These are phyloP conservation scores for Holotrichia oblita DNA, from an alignment of 1,140 invertebrate genomes.

Conservation along the genomic window DNA sequence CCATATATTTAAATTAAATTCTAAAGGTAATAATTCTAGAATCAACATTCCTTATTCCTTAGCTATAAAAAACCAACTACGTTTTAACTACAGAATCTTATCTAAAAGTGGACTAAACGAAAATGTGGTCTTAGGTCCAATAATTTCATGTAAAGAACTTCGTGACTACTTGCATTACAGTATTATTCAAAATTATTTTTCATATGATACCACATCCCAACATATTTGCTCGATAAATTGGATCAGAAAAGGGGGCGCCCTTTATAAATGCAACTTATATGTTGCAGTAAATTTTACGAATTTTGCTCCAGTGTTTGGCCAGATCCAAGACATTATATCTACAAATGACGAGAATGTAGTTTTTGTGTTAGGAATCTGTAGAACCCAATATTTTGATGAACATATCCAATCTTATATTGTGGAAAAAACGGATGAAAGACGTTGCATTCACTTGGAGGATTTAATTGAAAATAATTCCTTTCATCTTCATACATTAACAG, in stretches of 20 bases:
- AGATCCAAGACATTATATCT: not conserved
- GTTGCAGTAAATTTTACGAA: not conserved
- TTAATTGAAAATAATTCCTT: slow-evolving; percentile 14
- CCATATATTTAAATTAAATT: not conserved
- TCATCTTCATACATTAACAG: not conserved
- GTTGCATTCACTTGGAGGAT: not conserved
- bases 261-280: slow-evolving; percentile 10
- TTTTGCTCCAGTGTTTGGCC: not conserved
- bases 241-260: slow-evolving; percentile 4
- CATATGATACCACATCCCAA: not conserved
- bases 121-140: slow-evolving; percentile 2
- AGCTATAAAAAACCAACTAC: slow-evolving; percentile 3
- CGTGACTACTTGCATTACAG: not conserved
- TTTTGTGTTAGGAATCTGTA: slow-evolving; percentile 2
- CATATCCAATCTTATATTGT: slow-evolving; percentile 8
- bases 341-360: not conserved
- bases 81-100: slow-evolving; percentile 9
- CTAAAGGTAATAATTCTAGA: not conserved
- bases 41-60: not conserved
- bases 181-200: slow-evolving; percentile 1
- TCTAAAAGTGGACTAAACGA: slow-evolving; percentile 1
- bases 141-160: slow-evolving; percentile 9
- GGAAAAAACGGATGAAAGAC: not conserved
- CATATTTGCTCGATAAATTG: not conserved
- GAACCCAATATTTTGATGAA: slow-evolving; percentile 8